These are phyloP conservation scores for Drosophila borborema DNA, from an alignment of 2,888 invertebrate genomes.

Conservation along the genomic window DNA sequence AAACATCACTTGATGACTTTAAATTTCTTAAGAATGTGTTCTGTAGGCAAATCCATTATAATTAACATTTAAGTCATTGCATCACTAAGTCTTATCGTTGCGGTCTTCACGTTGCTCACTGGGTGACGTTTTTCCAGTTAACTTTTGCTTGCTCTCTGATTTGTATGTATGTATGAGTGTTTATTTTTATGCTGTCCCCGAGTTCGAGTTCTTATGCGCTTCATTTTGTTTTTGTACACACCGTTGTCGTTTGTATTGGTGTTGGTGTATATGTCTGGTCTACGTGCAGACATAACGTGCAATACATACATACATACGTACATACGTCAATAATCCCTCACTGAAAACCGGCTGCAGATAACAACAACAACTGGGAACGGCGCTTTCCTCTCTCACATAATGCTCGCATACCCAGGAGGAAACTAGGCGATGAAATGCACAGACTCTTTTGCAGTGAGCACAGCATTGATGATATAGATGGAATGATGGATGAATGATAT, in stretches of 20 bases:
- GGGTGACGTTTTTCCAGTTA: constrained; percentile 78
- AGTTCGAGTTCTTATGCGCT: constrained; percentile 74
- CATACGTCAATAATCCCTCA: constrained; percentile 75
- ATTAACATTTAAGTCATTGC: constrained; percentile 30
- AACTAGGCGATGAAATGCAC: constrained; percentile 2
- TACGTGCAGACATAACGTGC: constrained; percentile 79
- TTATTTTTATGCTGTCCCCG: constrained; percentile 79
- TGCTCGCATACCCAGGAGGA: constrained; percentile 48
- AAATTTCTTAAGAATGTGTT: constrained; percentile 7
- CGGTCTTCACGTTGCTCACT: constrained; percentile 38
- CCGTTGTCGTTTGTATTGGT: constrained; percentile 50
- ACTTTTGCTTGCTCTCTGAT: constrained; percentile 42
- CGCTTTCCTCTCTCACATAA: constrained; percentile 50
- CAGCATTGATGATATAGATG: background rate
- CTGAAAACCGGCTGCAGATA: constrained; percentile 76
- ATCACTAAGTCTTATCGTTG: constrained; percentile 43
- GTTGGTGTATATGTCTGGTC: constrained; percentile 67
- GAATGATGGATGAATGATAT: background rate
- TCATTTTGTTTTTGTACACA: constrained; percentile 67
- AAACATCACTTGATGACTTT: background rate
- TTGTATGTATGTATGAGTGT: constrained; percentile 58
- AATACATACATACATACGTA: constrained; percentile 50
- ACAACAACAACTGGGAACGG: constrained; percentile 63
- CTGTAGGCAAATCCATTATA: constrained; percentile 6
- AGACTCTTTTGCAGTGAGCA: background rate